These are phyloP conservation scores for Herminia tarsipennalis DNA, from an alignment of 2,888 invertebrate species.

Conservation along the genomic window DNA sequence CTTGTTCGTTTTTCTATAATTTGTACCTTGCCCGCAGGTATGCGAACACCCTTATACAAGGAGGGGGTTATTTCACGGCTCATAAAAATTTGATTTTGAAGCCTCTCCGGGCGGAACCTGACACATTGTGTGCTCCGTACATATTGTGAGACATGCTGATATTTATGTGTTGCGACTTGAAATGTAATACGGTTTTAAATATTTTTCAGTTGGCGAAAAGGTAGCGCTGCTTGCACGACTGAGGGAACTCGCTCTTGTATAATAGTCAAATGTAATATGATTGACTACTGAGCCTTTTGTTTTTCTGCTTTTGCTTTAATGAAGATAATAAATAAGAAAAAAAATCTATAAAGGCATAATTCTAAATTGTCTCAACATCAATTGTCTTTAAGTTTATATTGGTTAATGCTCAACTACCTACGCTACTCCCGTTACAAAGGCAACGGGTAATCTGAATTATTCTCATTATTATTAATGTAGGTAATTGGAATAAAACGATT, in stretches of 20 bases:
- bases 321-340: too few relatives aligned
- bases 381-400: too few relatives aligned
- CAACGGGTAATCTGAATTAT: too few relatives aligned
- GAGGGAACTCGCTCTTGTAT: too few relatives aligned
- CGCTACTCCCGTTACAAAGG: too few relatives aligned
- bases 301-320: too few relatives aligned
- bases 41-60: constrained; percentile 10
- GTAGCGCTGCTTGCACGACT: constrained; percentile 2
- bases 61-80: constrained; percentile 55
- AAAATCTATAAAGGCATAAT: too few relatives aligned
- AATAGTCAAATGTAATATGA: too few relatives aligned
- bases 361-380: too few relatives aligned
- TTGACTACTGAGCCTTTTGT: too few relatives aligned
- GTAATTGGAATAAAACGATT: neutral
- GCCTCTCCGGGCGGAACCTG: constrained; percentile 45
- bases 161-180: constrained; percentile 29
- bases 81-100: constrained; percentile 61
- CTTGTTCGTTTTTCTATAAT: too few relatives aligned
- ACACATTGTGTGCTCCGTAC: constrained; percentile 54
- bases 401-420: too few relatives aligned
- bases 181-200: constrained; percentile 30
- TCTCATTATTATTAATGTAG: neutral
- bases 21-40: neutral
- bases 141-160: constrained; percentile 38
- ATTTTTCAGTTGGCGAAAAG: constrained; percentile 11